Base-by-base conservation (phyloP, 2,888 invertebrate species). In the Polyommatus icarus region DNA sequence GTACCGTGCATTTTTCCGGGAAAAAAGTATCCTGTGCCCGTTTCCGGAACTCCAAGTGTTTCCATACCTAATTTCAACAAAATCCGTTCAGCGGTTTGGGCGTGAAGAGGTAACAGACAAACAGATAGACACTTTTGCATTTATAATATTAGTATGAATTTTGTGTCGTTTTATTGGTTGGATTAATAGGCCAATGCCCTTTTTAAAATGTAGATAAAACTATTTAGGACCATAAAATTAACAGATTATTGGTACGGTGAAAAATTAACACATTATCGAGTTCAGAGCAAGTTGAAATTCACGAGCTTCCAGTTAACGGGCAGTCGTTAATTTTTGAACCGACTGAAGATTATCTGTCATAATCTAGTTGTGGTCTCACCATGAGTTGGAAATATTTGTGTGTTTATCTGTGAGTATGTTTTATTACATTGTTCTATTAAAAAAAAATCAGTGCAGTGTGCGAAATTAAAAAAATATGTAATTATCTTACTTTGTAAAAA, bases 341-440 rank as follows among this genome's bases (percentile, higher is more conserved):
- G 20, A 20, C 73, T 24, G 54, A 10, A 50, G 75, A 75, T 75
- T 29, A 75, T 75, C 75, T 24, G 54, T 50, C 6, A 75, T 73
- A 50, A 54, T 75, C 75, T 75, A 18, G 75, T 75, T 29, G 54
- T 73, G 24, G 54, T 54, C 50, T 29, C 75, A 75, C 29, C 75
- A 75, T 75, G 75, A 5, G 29, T 20, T 54, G 75, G 75, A 73
- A n/a, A 40, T 15, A 4, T 54, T 29, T 54, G 54, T 29, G 46
- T 75, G 46, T 75, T 75, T 50, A 75, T 75, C 15, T 54, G 75
- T 75, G 18, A 75, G 75, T 75, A 54, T 46, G 15, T 46, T 73
- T 40, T 4, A 54, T 54, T 18, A 5, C 5, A 18, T 5, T 50
- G 1, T 50, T 3, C 15, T 15, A 3, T 15, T 15, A 15, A 50